Conservation (phyloP, 2,888 invertebrate genomes). For the Erynnis tages region DNA sequence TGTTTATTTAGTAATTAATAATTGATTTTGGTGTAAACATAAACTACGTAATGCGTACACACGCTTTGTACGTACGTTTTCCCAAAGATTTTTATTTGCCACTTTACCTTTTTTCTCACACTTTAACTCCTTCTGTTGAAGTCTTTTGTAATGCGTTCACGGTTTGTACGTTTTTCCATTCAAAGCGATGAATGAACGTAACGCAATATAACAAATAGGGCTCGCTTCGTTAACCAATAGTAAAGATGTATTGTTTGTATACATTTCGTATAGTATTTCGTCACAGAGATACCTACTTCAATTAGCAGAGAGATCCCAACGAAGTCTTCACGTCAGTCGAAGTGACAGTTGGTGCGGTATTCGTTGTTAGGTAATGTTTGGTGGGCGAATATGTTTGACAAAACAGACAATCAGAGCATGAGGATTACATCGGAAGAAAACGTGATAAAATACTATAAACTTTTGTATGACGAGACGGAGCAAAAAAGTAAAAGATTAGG, state of each 20-base stretch:
- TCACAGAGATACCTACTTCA: not conserved
- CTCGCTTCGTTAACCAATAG: conserved; percentile 8
- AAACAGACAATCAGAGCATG: conserved; percentile 5
- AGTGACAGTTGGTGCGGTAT: not conserved
- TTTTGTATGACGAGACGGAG: no score
- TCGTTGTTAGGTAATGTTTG: not conserved
- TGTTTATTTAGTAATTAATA: not conserved
- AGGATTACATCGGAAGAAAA: no score
- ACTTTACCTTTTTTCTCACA: not conserved
- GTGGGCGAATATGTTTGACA: not conserved
- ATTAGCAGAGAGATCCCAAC: conserved; percentile 11
- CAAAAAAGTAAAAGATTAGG: no score
- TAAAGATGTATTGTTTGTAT: not conserved
- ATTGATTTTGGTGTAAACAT: not conserved
- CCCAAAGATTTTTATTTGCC: no score
- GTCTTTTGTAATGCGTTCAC: not conserved
- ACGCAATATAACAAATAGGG: not conserved
- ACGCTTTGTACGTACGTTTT: no score
- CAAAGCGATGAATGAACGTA: not conserved
- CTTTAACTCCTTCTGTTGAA: no score
- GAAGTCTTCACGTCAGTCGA: not conserved
- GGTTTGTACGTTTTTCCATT: not conserved
- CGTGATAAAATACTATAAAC: no score
- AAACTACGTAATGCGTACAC: no score
- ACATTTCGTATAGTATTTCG: conserved; percentile 1